Percentiles rank a stretch among this genome's conserved stretches.
phyloP scores from a whole-genome alignment of 2,797 vertebrate genomes.

The Macroramphosus scolopax region DNA sequence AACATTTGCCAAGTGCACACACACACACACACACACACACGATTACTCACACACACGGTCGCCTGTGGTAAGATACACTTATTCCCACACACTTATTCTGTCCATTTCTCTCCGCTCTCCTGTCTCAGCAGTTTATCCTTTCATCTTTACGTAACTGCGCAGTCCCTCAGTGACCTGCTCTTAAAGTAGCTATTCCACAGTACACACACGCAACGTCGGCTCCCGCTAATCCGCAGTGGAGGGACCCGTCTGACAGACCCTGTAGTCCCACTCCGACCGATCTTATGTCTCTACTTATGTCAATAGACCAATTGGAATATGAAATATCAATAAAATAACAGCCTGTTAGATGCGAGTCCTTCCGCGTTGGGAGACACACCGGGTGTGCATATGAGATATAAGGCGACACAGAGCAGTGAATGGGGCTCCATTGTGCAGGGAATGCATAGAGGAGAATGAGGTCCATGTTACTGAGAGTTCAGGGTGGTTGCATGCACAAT shows the following conservation, averaged over 20 bases:
- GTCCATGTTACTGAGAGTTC: slow-evolving; percentile 42
- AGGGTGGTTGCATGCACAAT: slow-evolving; percentile 56
- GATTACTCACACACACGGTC: slow-evolving; percentile 11
- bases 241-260: slow-evolving; percentile 44
- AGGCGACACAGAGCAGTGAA: slow-evolving; percentile 16
- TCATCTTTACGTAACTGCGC: slow-evolving; percentile 66
- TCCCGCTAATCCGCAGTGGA: slow-evolving; percentile 31
- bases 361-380: slow-evolving; percentile 5
- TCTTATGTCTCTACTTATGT: slow-evolving; percentile 10
- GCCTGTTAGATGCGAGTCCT: no score
- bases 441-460: slow-evolving; percentile 24
- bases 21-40: slow-evolving; percentile 7
- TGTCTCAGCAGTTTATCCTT: slow-evolving; percentile 69
- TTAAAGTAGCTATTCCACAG: slow-evolving; percentile 45
- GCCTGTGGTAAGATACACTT: slow-evolving; percentile 23
- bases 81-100: slow-evolving; percentile 26
- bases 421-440: slow-evolving; percentile 30
- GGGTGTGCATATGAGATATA: slow-evolving; percentile 30
- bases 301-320: slow-evolving; percentile 29
- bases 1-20: slow-evolving; percentile 35
- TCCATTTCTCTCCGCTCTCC: slow-evolving; percentile 51
- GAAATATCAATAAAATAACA: slow-evolving; percentile 44
- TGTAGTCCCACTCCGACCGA: slow-evolving; percentile 16
- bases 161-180: slow-evolving; percentile 43
- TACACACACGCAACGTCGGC: slow-evolving; percentile 8